Evolutionary conservation across 2,113 vertebrate genomes (phyloP).

Genomic region (Ornithorhynchus anatinus): DNA sequence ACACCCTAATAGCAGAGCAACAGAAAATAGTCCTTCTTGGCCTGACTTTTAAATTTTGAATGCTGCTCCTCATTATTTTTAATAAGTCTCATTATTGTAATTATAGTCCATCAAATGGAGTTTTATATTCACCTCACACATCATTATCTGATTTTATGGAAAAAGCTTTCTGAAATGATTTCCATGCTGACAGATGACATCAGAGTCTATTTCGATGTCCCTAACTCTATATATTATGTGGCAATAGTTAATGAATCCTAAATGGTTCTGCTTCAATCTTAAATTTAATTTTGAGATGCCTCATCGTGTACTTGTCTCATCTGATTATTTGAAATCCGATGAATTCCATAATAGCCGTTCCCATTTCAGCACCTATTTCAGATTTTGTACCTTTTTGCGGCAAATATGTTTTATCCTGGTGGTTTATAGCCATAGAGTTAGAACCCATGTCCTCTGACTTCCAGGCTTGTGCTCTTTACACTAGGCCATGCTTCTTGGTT

Average conservation of each 20-base stretch:
- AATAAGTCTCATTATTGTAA: slow-evolving; percentile 47
- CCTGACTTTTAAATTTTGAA: slow-evolving; percentile 30
- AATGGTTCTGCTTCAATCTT: neutral
- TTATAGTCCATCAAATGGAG: slow-evolving; percentile 24
- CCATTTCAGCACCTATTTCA: no score
- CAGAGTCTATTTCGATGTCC: slow-evolving; percentile 31
- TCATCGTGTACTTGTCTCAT: neutral
- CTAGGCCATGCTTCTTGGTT: no score
- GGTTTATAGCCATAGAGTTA: no score
- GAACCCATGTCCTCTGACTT: no score
- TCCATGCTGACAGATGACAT: slow-evolving; percentile 45
- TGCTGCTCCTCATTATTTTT: slow-evolving; percentile 44
- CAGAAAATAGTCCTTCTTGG: slow-evolving; percentile 16
- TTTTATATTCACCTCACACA: slow-evolving; percentile 27
- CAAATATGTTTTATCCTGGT: no score
- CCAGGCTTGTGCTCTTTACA: no score
- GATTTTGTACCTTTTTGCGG: no score
- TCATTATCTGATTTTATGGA: slow-evolving; percentile 55
- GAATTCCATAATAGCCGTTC: no score
- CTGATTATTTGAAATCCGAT: slow-evolving; percentile 3
- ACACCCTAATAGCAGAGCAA: slow-evolving; percentile 14
- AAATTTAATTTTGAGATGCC: slow-evolving; percentile 19
- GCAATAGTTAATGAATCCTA: neutral
- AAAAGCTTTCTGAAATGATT: slow-evolving; percentile 35
- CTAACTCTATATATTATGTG: slow-evolving; percentile 20